Evolutionary conservation across 2,888 invertebrate genomes (phyloP), one percentile per base, ranked within the genome.

Genomic region (Lampropteryx suffumata): DNA sequence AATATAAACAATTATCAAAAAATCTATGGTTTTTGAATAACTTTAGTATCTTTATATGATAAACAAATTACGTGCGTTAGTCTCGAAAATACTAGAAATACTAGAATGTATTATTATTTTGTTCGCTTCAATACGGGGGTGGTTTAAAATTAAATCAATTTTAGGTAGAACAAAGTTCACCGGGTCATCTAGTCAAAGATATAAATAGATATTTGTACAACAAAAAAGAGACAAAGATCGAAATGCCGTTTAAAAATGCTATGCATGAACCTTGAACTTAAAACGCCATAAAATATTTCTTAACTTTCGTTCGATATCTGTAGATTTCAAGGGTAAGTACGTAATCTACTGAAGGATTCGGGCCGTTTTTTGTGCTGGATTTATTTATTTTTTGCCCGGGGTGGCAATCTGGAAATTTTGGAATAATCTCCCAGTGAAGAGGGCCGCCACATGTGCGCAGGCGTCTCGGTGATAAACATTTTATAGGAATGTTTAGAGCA

Each of bases 391-490:
- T 89, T 89, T 88, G 84, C 82, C 69, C 76, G 81, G 87, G 84
- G 84, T 84, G 88, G 90, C 90, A 90, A 89, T 89, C 87, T 90
- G 90, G 88, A 84, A 77, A 84, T 86, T 88, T 87, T 81, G 77
- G 84, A 84, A 85, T 86, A 84, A 89, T 88, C 87, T 84, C 73
- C 57, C 68, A 70, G 69, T 79, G 78, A 79, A 82, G 85, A 82
- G 84, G 82, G 76, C 73, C 73, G 79, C 66, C 88, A 89, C 89
- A 89, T 89, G 89, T 88, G 88, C 54, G 60, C 69, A 65, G 71
- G 71, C 65, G 51, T 51, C 46, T 46, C 75, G 81, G 83, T 73
- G 89, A 90, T 90, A 89, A 90, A 90, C 88, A 90, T 89, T 90
- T 90, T 89, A 90, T 90, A 84, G 85, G 88, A 88, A 89, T 88